These are phyloP conservation scores for Oscheius sp. DNA, from an alignment of 1,140 invertebrate species.

Conservation along the genomic window DNA sequence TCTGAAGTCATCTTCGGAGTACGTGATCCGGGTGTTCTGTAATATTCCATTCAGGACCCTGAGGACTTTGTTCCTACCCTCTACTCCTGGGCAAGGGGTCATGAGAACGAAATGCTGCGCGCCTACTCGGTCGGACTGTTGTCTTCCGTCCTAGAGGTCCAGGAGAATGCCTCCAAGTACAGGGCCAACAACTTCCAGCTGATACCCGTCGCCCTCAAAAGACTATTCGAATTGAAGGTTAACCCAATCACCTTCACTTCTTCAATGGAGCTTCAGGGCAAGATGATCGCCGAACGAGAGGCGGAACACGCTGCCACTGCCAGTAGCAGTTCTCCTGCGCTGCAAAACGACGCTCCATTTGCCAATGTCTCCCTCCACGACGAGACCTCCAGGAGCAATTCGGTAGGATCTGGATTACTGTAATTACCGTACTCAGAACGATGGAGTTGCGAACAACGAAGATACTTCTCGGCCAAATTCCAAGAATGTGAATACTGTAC, in stretches of 20 bases:
- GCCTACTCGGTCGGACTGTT: conserved; percentile 89
- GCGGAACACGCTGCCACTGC: neutral
- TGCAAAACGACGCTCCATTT: neutral
- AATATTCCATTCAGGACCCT: conserved; percentile 78
- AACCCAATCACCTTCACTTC: neutral
- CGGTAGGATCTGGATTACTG: neutral
- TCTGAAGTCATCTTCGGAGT: conserved; percentile 82
- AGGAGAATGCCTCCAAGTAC: conserved; percentile 77
- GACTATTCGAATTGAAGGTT: conserved; percentile 63
- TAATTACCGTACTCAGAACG: neutral
- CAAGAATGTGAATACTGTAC: no score
- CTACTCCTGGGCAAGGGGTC: neutral
- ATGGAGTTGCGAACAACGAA: neutral
- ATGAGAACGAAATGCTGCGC: conserved; percentile 66
- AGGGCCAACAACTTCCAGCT: conserved; percentile 62
- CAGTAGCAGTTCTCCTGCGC: no score
- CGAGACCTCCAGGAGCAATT: no score
- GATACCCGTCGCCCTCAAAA: conserved; percentile 59
- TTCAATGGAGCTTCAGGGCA: neutral
- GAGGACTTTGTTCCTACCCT: conserved; percentile 52
- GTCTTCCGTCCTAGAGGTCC: conserved; percentile 91
- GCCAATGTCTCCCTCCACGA: neutral
- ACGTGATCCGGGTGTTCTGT: conserved; percentile 33
- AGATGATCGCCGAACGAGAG: neutral
- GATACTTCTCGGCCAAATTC: neutral